phyloP scores from a whole-genome alignment of 2,888 invertebrate genomes.

The Cremastobaeus sp. region DNA sequence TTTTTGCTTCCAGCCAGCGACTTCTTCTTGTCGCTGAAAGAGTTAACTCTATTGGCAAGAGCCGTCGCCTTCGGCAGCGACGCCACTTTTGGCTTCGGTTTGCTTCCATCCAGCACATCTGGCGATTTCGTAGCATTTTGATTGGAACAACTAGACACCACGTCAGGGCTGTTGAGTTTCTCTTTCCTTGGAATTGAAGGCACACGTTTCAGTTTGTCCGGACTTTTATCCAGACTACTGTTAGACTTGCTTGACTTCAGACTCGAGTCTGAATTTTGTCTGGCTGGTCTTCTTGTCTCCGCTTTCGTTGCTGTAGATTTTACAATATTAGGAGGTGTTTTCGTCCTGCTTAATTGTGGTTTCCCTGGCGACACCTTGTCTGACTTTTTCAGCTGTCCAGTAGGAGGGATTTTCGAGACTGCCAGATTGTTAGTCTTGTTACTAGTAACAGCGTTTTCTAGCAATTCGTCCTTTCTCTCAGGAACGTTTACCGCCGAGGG shows the following conservation, averaged over 20 bases:
- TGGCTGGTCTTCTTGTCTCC: constrained; percentile 56
- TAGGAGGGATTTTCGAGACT: constrained; percentile 65
- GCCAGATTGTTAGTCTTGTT: constrained; percentile 68
- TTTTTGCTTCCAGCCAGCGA: constrained; percentile 65
- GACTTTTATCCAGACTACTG: constrained; percentile 62
- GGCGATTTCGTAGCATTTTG: constrained; percentile 79
- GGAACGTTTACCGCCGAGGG: constrained; percentile 86
- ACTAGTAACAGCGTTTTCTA: constrained; percentile 47
- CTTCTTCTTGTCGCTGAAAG: constrained; percentile 74
- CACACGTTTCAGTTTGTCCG: constrained; percentile 64
- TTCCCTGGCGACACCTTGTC: constrained; percentile 65
- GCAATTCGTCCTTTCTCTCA: constrained; percentile 69
- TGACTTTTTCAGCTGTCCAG: constrained; percentile 57
- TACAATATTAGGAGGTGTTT: constrained; percentile 65
- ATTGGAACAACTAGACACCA: constrained; percentile 85
- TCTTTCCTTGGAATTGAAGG: constrained; percentile 67
- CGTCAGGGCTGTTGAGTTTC: constrained; percentile 83
- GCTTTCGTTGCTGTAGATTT: constrained; percentile 53
- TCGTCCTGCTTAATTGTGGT: constrained; percentile 67
- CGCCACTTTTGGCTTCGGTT: constrained; percentile 51
- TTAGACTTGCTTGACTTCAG: constrained; percentile 64
- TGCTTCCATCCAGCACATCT: constrained; percentile 73
- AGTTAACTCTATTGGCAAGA: constrained; percentile 79
- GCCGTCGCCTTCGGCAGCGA: constrained; percentile 77
- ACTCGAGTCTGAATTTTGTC: constrained; percentile 67